A percentile compares a stretch with the other conserved stretches of the same genome.
phyloP scores from a whole-genome alignment of 2,888 invertebrate species.

The Meta bourneti region DNA sequence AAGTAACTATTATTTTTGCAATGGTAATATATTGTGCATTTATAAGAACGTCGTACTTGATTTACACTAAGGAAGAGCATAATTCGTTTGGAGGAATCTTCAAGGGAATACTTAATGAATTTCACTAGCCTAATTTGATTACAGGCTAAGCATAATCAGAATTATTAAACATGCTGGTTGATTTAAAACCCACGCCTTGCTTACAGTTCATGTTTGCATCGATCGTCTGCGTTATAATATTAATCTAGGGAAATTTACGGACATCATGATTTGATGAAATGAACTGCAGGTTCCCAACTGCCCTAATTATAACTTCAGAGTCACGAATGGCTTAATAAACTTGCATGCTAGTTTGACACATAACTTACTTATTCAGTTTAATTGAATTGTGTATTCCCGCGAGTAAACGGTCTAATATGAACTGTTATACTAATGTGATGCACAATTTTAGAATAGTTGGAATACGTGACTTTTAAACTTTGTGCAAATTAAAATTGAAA shows the following conservation, averaged over 20 bases:
- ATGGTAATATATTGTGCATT: not conserved
- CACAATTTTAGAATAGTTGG: no score
- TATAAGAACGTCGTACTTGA: not conserved
- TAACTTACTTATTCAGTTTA: not conserved
- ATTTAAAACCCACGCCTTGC: not conserved
- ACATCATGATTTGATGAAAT: constrained; percentile 2
- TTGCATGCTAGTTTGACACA: not conserved
- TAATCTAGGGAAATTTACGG: not conserved
- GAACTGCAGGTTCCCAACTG: not conserved
- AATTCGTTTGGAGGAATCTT: not conserved
- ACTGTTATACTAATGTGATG: not conserved
- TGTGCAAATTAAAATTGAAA: no score
- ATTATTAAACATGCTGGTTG: not conserved
- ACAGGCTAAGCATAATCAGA: not conserved
- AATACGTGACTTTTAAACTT: no score
- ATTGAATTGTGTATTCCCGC: not conserved
- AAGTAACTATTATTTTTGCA: no score
- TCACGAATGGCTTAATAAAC: constrained; percentile 18
- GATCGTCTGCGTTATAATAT: not conserved
- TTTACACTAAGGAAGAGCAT: not conserved
- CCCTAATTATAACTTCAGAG: constrained; percentile 8
- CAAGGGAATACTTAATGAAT: not conserved
- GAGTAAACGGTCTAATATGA: not conserved
- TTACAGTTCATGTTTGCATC: not conserved
- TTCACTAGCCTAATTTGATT: not conserved